phyloP scores from a whole-genome alignment of 30 jellyfish, hydroid and myxozoan genomes.

The Cassiopea andromeda region DNA sequence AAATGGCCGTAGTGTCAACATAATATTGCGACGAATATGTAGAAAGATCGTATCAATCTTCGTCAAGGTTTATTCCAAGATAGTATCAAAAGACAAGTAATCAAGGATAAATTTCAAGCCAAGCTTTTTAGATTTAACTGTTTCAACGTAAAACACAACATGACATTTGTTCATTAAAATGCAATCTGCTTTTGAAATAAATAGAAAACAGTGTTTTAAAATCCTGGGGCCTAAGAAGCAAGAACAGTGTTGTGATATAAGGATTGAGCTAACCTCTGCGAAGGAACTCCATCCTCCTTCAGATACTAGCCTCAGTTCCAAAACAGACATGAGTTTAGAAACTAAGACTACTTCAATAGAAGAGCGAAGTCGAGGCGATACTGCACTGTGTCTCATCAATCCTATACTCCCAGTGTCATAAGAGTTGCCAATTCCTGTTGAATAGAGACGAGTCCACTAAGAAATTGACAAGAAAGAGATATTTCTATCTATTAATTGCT shows the following conservation, averaged over 20 bases:
- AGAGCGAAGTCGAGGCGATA: conserved; percentile 90
- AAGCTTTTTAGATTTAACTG: too few species aligned
- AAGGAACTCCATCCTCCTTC: conserved; percentile 70
- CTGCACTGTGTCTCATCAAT: conserved; percentile 49
- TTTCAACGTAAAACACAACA: too few species aligned
- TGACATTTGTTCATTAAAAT: too few species aligned
- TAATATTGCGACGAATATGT: too few species aligned
- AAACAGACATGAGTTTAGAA: conserved; percentile 77
- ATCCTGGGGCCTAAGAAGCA: background rate
- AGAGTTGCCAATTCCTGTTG: conserved; percentile 77
- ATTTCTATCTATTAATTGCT: background rate
- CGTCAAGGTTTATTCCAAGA: too few species aligned
- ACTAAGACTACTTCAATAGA: conserved; percentile 84
- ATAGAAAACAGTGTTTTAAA: too few species aligned
- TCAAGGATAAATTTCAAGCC: too few species aligned
- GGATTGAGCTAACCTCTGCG: conserved; percentile 44
- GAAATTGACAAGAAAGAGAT: background rate
- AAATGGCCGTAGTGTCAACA: too few species aligned
- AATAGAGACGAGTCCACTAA: background rate
- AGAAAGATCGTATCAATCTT: too few species aligned
- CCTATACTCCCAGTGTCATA: conserved; percentile 83
- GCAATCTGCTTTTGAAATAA: too few species aligned
- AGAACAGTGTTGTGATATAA: background rate
- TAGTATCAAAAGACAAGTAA: too few species aligned
- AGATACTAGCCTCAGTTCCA: conserved; percentile 67